Base-by-base conservation (phyloP, 2,888 invertebrate species). In the Holacanthella duospinosa region DNA sequence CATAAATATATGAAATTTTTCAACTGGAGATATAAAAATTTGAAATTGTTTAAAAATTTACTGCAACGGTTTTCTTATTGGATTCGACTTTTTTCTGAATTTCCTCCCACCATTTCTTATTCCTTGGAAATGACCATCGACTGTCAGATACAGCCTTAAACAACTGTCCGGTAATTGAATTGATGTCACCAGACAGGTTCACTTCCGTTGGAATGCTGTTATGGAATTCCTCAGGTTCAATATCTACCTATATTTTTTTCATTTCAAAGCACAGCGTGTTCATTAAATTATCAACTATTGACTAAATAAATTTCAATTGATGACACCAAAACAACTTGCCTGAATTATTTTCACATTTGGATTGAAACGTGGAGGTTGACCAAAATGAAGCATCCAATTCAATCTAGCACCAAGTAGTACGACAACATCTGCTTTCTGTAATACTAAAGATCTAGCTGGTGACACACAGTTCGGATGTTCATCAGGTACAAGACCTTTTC, bases 351-450 rank as follows among this genome's bases (percentile, higher is more conserved):
- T 91, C 2, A 92, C 92, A 75, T 88, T 81, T 0, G 84, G 81
- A 24, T 85, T 83, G 77, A 86, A 96, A 48, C 96, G 80, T 1
- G 95, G 96, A 24, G 88, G 80, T 62, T 86, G 85, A 1, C 96
- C 96, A 80, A 96, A 97, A 79, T 97, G 96, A 66, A 97, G 82
- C 79, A 97, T 96, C 97, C 97, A 97, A 79, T 97, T 97, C 24
- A 96, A 81, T 44, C 96, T 81, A 0, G 95, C 96, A 0, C 96
- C 96, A 44, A 94, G 78, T 59, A 95, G 78, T 2, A 97, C 74
- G 1, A 97, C 82, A 0, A 93, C 89, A 78, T 97, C 96, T 0
- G 93, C 89, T 71, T 90, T 84, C 74, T 86, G 85, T 59, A 97
- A 79, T 0, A 93, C 96, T 65, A 83, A 77, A 0, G 94, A 93